Evolutionary conservation across 37 sponge, comb jelly and placozoan genomes (phyloP), one percentile per base, ranked within the genome.

Genomic region (Eunapius fragilis): DNA sequence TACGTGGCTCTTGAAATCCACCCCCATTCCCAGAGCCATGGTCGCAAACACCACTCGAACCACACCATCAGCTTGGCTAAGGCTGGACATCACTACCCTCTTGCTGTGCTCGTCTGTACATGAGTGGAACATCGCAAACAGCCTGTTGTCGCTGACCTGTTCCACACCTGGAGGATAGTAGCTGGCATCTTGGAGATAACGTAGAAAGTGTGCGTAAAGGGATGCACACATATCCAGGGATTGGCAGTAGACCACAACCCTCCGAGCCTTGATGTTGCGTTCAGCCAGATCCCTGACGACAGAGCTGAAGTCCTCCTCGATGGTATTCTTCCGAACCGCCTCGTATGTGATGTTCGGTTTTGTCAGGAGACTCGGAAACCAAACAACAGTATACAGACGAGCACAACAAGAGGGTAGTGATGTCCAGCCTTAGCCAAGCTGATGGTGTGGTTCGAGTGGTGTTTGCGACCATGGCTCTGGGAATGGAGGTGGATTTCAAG

Each of bases 1-100:
- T 41, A 41, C 41, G 41, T 41, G 41, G 41, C 41, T 41, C 41
- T 41, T 41, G 41, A 87, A 34, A 67, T 87, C 72, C 24, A 87
- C 74, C 25, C 82, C 88, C 90, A 90, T 85, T 35, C 86, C 90
- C 2, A 90, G 76, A 27, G 90, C 90, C 4, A 80, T 71, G 24
- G 90, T 90, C 10, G 90, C 90, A 86, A 90, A 90, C 26, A 90
- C 87, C 7, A 90, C 87, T 84, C 89, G 27, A 14, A 88, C 79
- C 11, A 84, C 78, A 69, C 89, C 84, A 84, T 84, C 78, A 68
- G 71, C 36, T 23, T 83, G 26, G 7, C 13, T 26, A 68, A 88
- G 26, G 67, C 89, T 67, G 28, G 85, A 38, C 30, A 88, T 30
- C 14, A 88, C 49, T 0, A 68, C 78, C 26, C 85, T 67, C 38